Percentiles rank a stretch among this genome's conserved stretches.
Conservation (phyloP, 2,888 invertebrate species). For the Kuschelorhynchus macadamiae region DNA sequence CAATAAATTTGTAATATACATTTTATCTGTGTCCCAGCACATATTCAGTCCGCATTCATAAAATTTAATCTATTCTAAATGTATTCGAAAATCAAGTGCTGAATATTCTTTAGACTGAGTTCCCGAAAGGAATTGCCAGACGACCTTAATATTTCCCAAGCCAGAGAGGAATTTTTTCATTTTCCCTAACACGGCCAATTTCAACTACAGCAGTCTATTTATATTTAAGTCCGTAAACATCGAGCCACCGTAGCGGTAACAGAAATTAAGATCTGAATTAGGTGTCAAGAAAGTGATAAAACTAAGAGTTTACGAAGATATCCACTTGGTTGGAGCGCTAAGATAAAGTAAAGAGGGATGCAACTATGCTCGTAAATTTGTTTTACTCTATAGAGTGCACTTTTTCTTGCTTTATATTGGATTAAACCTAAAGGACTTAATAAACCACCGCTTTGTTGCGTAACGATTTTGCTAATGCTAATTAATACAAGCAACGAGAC, state of each 20-base stretch:
- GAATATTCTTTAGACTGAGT: too few relatives aligned
- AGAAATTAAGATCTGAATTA: conserved; percentile 49
- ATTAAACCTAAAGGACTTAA: not conserved
- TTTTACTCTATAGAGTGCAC: conserved; percentile 18
- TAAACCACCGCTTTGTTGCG: not conserved
- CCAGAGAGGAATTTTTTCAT: conserved; percentile 21
- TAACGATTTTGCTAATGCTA: not conserved
- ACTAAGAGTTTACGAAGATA: conserved; percentile 43
- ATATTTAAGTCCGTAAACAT: conserved; percentile 43
- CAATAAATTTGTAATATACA: too few relatives aligned
- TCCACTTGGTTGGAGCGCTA: conserved; percentile 31
- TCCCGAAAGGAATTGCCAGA: too few relatives aligned
- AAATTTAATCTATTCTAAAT: too few relatives aligned
- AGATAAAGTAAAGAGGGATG: conserved; percentile 33
- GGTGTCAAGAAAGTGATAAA: conserved; percentile 47
- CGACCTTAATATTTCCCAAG: not conserved
- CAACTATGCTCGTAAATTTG: conserved; percentile 30
- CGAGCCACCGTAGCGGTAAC: conserved; percentile 33
- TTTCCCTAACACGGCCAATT: conserved; percentile 32
- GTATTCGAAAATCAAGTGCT: too few relatives aligned
- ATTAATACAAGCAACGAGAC: not conserved
- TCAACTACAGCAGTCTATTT: conserved; percentile 22
- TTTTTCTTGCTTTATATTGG: conserved; percentile 24
- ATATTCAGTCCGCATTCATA: too few relatives aligned
- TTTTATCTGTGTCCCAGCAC: too few relatives aligned